Percentiles rank a stretch among this genome's conserved stretches.
Conservation (phyloP, 1,140 invertebrate species). For the Neodiprion fabricii region DNA sequence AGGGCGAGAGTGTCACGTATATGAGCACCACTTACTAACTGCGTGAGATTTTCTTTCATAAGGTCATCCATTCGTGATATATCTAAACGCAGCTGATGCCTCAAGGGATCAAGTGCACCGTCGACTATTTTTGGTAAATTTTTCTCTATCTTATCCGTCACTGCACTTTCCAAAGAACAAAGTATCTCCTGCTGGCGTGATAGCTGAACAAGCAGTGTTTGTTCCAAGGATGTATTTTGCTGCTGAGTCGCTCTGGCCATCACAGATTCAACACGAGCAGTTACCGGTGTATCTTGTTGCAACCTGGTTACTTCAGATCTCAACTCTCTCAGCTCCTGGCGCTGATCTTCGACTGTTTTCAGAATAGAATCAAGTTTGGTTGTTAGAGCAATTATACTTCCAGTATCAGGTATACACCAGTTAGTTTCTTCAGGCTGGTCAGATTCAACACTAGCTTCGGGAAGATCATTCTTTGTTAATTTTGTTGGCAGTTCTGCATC, state of each 20-base stretch:
- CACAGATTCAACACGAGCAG: slow-evolving; percentile 46
- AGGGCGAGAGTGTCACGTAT: slow-evolving; percentile 77
- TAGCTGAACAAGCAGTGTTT: slow-evolving; percentile 60
- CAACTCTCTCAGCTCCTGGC: slow-evolving; percentile 48
- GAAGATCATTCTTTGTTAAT: slow-evolving; percentile 35
- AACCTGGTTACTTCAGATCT: slow-evolving; percentile 50
- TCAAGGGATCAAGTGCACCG: slow-evolving; percentile 69
- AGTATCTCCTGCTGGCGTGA: slow-evolving; percentile 54
- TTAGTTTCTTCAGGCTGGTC: slow-evolving; percentile 23
- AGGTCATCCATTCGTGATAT: slow-evolving; percentile 77
- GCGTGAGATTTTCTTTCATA: slow-evolving; percentile 79
- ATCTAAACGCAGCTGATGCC: slow-evolving; percentile 73
- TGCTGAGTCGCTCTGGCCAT: slow-evolving; percentile 51
- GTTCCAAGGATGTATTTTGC: slow-evolving; percentile 53
- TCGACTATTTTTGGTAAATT: slow-evolving; percentile 63
- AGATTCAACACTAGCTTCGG: neutral
- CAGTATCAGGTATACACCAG: slow-evolving; percentile 36
- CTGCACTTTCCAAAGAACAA: slow-evolving; percentile 55
- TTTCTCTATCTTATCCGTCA: slow-evolving; percentile 58
- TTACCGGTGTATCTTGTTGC: slow-evolving; percentile 51
- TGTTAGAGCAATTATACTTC: slow-evolving; percentile 38
- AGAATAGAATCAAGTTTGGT: slow-evolving; percentile 49
- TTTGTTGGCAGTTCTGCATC: slow-evolving; percentile 31
- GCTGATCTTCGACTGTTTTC: slow-evolving; percentile 47
- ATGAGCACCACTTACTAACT: slow-evolving; percentile 76